Percentiles rank a stretch among this genome's conserved stretches.
Conservation (phyloP, 2,113 vertebrate genomes). For the Microcebus murinus region DNA sequence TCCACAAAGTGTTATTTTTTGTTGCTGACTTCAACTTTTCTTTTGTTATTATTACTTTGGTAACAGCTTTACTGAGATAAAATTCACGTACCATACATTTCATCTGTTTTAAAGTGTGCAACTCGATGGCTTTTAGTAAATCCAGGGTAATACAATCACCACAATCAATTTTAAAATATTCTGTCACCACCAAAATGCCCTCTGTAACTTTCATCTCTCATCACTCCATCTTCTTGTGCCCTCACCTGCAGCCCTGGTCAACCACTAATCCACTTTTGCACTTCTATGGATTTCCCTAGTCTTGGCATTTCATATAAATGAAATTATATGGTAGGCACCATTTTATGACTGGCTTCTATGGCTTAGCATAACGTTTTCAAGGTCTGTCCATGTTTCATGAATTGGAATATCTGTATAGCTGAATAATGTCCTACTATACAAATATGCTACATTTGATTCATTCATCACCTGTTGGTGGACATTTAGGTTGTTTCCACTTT, state of each 20-base stretch:
- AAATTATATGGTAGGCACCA: neutral
- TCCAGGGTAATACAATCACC: neutral
- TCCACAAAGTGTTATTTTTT: neutral
- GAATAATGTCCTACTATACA: neutral
- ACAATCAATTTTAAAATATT: neutral
- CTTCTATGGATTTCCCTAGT: neutral
- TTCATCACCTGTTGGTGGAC: neutral
- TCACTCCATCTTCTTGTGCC: accelerated
- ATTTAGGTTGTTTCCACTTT: neutral
- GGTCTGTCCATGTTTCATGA: neutral
- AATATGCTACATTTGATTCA: neutral
- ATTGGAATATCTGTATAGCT: neutral
- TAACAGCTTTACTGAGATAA: neutral
- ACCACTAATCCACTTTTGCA: neutral
- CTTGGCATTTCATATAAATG: neutral
- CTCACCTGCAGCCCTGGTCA: neutral
- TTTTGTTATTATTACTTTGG: neutral
- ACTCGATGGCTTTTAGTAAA: neutral
- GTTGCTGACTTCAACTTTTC: neutral
- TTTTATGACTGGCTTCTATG: neutral
- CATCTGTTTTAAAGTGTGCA: neutral
- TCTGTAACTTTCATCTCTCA: no score
- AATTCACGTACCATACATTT: neutral
- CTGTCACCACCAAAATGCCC: neutral
- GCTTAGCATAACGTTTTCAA: neutral